These are phyloP conservation scores for Augochlora pura DNA, from an alignment of 1,140 invertebrate genomes.

Conservation along the genomic window DNA sequence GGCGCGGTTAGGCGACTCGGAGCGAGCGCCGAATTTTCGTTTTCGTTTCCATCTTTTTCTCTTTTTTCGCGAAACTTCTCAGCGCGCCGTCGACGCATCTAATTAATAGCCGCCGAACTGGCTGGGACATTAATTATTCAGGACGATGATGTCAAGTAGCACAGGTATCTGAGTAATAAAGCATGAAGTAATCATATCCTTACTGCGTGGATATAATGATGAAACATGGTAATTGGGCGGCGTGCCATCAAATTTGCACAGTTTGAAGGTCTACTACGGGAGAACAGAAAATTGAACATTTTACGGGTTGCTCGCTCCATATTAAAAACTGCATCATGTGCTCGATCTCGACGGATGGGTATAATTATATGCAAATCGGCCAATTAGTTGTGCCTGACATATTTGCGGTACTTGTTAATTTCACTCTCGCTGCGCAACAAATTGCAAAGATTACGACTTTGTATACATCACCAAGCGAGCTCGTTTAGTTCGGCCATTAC, in stretches of 20 bases:
- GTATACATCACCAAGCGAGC: constrained; percentile 40
- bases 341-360: constrained; percentile 57
- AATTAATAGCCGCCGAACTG: constrained; percentile 34
- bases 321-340: constrained; percentile 59
- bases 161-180: constrained; percentile 57
- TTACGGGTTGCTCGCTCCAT: constrained; percentile 58
- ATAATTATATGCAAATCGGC: constrained; percentile 64
- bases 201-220: constrained; percentile 44
- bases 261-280: constrained; percentile 53
- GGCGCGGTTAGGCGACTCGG: neutral
- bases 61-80: neutral
- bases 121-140: constrained; percentile 50
- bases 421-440: constrained; percentile 55
- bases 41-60: too few relatives aligned
- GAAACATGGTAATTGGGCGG: constrained; percentile 54
- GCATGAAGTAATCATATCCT: constrained; percentile 59
- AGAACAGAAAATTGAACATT: constrained; percentile 61
- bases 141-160: constrained; percentile 55
- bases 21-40: neutral
- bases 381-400: constrained; percentile 65
- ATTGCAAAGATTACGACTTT: constrained; percentile 57
- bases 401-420: constrained; percentile 63
- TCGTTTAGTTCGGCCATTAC: constrained; percentile 50
- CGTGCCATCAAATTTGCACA: constrained; percentile 53
- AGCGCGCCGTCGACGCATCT: neutral